phyloP scores from a whole-genome alignment of 2,113 vertebrate genomes.

The Globicephala melas region DNA sequence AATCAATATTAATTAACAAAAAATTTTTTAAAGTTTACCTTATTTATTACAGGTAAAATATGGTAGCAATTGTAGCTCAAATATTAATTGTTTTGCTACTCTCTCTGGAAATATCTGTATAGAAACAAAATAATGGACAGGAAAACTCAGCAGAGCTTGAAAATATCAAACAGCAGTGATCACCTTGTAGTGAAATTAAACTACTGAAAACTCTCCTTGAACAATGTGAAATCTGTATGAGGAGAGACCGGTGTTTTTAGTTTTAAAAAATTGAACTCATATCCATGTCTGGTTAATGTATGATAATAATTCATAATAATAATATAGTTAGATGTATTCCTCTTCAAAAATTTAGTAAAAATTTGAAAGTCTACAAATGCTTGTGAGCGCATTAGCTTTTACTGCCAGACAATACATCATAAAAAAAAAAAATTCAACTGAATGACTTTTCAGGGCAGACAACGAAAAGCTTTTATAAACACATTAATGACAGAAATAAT shows the following conservation, averaged over 20 bases:
- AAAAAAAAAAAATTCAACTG: conserved; percentile 46
- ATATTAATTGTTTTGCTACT: background rate
- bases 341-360: conserved; percentile 65
- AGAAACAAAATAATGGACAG: background rate
- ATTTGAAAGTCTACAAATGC: conserved; percentile 65
- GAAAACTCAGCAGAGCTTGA: conserved; percentile 32
- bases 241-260: background rate
- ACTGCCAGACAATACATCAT: conserved; percentile 71
- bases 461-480: conserved; percentile 77
- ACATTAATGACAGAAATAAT: conserved; percentile 73
- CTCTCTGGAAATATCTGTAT: background rate
- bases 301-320: conserved; percentile 60
- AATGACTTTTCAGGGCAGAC: conserved; percentile 59
- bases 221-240: background rate
- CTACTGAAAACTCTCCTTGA: background rate
- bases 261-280: conserved; percentile 28
- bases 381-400: conserved; percentile 66
- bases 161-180: conserved; percentile 22
- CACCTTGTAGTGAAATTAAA: background rate
- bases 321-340: conserved; percentile 37
- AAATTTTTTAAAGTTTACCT: background rate
- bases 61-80: background rate
- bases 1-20: background rate
- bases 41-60: background rate
- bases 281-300: conserved; percentile 40